A percentile compares a stretch with the other conserved stretches of the same genome.
phyloP scores from a whole-genome alignment of 1,140 invertebrate genomes.

The Drosophila mojavensis region DNA sequence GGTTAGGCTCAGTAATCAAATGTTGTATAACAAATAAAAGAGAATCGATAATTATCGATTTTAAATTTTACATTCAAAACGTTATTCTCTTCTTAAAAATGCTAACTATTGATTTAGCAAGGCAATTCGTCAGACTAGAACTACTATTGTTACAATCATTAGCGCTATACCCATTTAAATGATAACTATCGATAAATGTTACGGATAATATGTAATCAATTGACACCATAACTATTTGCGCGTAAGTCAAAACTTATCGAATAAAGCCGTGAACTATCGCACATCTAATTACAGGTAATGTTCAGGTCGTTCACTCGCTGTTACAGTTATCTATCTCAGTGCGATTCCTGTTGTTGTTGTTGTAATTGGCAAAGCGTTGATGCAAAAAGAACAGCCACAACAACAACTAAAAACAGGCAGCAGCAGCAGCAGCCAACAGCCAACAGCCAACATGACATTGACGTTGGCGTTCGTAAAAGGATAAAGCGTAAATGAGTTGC shows the following conservation, averaged over 20 bases:
- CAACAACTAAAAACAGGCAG: constrained; percentile 20
- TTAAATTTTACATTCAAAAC: background rate
- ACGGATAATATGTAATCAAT: background rate
- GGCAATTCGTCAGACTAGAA: too few relatives aligned
- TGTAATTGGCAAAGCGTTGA: constrained; percentile 28
- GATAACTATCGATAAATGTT: too few relatives aligned
- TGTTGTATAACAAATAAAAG: too few relatives aligned
- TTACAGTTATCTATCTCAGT: constrained; percentile 4
- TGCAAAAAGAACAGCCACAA: constrained; percentile 19
- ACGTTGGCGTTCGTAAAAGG: constrained; percentile 44
- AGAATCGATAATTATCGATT: background rate
- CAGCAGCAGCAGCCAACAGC: constrained; percentile 17
- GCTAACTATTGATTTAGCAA: too few relatives aligned
- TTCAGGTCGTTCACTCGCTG: background rate
- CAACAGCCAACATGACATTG: constrained; percentile 45
- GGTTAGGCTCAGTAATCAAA: too few relatives aligned
- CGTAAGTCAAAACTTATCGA: background rate
- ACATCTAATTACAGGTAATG: background rate
- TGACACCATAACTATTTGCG: background rate
- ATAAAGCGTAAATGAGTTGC: constrained; percentile 55
- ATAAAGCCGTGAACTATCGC: too few relatives aligned
- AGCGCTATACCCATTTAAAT: too few relatives aligned
- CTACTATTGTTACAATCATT: too few relatives aligned
- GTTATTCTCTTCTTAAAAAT: too few relatives aligned
- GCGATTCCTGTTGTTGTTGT: constrained; percentile 3